phyloP scores from a whole-genome alignment of 2,888 invertebrate species.

The Calameuta idolon region DNA sequence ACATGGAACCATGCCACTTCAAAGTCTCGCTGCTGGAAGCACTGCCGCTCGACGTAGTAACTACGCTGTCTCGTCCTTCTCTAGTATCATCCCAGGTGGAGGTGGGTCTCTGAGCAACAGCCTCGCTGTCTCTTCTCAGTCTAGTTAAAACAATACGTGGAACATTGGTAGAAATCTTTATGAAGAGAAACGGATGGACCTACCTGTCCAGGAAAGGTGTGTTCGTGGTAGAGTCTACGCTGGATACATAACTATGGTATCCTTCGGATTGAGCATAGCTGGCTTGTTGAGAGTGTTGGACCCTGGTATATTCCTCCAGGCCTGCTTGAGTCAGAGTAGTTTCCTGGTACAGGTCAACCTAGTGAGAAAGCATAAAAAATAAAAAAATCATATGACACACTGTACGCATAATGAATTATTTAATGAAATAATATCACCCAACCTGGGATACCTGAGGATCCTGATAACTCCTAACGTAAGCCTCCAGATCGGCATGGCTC shows the following conservation, averaged over 20 bases:
- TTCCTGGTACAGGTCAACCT: conserved; percentile 63
- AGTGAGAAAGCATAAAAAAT: conserved; percentile 27
- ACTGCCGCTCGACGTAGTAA: conserved; percentile 73
- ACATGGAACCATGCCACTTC: conserved; percentile 78
- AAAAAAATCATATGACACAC: not conserved
- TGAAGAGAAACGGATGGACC: not conserved
- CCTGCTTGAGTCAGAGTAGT: conserved; percentile 66
- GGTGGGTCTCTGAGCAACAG: conserved; percentile 65
- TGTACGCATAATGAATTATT: not conserved
- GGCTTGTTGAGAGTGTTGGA: conserved; percentile 77
- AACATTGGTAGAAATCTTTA: not conserved
- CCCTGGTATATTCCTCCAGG: conserved; percentile 69
- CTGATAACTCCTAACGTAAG: conserved; percentile 76
- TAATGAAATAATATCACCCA: conserved; percentile 15
- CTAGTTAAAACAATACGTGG: conserved; percentile 41
- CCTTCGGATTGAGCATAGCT: conserved; percentile 85
- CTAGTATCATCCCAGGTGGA: conserved; percentile 67
- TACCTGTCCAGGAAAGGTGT: conserved; percentile 82
- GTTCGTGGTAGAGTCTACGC: conserved; percentile 76
- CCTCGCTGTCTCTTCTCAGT: conserved; percentile 73
- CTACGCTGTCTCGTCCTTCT: conserved; percentile 74
- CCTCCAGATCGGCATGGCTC: conserved; percentile 78
- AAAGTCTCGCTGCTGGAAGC: conserved; percentile 82
- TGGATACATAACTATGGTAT: conserved; percentile 84
- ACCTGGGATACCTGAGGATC: conserved; percentile 59